Percentiles rank a stretch among this genome's conserved stretches.
These are phyloP conservation scores for Drosophila lutescens DNA, from an alignment of 2,888 invertebrate genomes.

Conservation along the genomic window DNA sequence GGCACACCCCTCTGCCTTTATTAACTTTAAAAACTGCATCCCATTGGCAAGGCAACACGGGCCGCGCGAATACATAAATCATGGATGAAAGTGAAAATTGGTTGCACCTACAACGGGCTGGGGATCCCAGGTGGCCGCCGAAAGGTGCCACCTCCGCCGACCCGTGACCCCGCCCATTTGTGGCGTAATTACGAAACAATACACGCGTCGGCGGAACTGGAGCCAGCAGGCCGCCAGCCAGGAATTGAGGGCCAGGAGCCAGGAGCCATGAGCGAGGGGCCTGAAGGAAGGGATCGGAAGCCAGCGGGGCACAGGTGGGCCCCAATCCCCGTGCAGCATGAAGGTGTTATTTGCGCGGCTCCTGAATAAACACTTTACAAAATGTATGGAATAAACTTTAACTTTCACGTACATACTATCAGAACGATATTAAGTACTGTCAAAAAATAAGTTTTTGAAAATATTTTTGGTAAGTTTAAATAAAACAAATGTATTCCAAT, in stretches of 20 bases:
- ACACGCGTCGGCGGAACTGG: constrained; percentile 25
- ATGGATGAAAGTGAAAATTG: constrained; percentile 58
- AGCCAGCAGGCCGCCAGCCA: constrained; percentile 17
- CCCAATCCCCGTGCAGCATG: constrained; percentile 12
- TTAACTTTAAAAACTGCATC: constrained; percentile 43
- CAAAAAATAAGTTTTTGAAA: too few relatives aligned
- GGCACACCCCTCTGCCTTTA: neutral
- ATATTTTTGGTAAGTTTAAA: too few relatives aligned
- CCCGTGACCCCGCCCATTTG: constrained; percentile 27
- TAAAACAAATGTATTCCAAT: too few relatives aligned
- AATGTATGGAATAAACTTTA: neutral
- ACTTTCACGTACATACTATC: neutral
- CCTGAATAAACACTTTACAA: constrained; percentile 11
- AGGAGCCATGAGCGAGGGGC: constrained; percentile 10
- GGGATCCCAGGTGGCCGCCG: constrained; percentile 39
- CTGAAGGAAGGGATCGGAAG: neutral
- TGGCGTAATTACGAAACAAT: constrained; percentile 54
- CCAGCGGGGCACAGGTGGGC: neutral
- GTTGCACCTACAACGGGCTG: constrained; percentile 35
- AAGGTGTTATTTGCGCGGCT: constrained; percentile 4
- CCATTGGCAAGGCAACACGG: constrained; percentile 16
- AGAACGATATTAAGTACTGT: too few relatives aligned
- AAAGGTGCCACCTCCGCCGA: constrained; percentile 23
- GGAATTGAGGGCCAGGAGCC: constrained; percentile 5
- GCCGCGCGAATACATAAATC: constrained; percentile 40